phyloP scores from a whole-genome alignment of 2,888 invertebrate species.

The Chymomyza procnemis region DNA sequence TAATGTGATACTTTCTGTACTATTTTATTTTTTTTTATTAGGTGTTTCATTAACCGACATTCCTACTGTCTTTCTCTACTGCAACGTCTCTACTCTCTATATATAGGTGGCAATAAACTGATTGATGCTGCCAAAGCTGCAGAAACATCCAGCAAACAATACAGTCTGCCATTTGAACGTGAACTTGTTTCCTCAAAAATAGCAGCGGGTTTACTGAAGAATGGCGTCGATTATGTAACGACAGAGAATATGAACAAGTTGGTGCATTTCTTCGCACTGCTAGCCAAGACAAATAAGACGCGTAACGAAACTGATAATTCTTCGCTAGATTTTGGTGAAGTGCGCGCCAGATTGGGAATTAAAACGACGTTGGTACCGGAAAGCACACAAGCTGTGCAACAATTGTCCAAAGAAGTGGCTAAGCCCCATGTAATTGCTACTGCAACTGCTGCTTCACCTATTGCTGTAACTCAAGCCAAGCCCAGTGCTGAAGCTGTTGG shows the following conservation, averaged over 20 bases:
- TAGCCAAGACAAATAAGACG: slow-evolving; percentile 80
- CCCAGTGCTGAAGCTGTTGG: slow-evolving; percentile 34
- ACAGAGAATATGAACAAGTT: slow-evolving; percentile 88
- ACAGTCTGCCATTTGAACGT: slow-evolving; percentile 82
- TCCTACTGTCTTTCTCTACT: slow-evolving; percentile 19
- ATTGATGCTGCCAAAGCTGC: neutral
- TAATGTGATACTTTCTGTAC: neutral
- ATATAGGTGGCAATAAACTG: slow-evolving; percentile 18
- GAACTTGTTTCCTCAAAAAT: slow-evolving; percentile 89
- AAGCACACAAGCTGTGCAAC: slow-evolving; percentile 64
- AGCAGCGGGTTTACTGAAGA: slow-evolving; percentile 87
- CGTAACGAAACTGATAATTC: slow-evolving; percentile 15
- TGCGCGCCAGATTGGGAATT: slow-evolving; percentile 17
- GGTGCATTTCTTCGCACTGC: slow-evolving; percentile 87
- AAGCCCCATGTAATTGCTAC: slow-evolving; percentile 28
- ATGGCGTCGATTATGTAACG: slow-evolving; percentile 89
- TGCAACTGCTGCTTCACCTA: neutral
- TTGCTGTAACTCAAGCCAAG: neutral
- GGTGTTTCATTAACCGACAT: slow-evolving; percentile 11
- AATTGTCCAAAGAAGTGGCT: slow-evolving; percentile 48
- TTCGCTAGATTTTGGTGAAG: slow-evolving; percentile 36
- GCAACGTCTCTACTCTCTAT: neutral
- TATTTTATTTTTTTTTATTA: neutral
- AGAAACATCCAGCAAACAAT: slow-evolving; percentile 30
- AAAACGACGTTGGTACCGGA: slow-evolving; percentile 61